phyloP scores from a whole-genome alignment of 1,140 invertebrate species.

The Trinorchestia longiramus region DNA sequence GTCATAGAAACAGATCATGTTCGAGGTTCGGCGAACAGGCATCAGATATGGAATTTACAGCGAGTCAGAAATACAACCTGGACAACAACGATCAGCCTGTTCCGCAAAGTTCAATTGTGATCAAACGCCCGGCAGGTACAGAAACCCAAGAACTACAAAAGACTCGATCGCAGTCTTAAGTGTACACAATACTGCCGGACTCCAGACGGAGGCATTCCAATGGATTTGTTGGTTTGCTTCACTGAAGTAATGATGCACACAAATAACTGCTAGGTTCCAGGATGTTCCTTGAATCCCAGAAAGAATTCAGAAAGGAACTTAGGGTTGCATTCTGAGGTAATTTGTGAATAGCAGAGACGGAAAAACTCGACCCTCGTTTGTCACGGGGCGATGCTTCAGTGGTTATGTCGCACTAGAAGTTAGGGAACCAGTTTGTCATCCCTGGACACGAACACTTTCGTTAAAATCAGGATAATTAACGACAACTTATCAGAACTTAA shows the following conservation, averaged over 20 bases:
- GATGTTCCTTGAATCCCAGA: neutral
- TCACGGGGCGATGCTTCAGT: neutral
- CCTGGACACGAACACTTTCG: neutral
- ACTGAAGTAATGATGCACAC: slow-evolving; percentile 9
- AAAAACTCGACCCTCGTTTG: neutral
- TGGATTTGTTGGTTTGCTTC: neutral
- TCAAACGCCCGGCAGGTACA: slow-evolving; percentile 20
- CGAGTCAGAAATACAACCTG: neutral
- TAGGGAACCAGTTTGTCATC: neutral
- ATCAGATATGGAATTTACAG: neutral
- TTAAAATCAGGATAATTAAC: neutral
- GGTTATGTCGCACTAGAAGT: neutral
- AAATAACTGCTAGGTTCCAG: neutral
- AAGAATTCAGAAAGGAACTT: neutral
- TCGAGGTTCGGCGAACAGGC: neutral
- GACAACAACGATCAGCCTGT: neutral
- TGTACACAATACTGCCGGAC: neutral
- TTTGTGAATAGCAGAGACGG: neutral
- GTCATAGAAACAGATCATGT: neutral
- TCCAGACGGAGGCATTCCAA: slow-evolving; percentile 10
- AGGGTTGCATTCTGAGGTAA: neutral
- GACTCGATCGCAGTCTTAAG: neutral
- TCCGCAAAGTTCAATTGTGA: slow-evolving; percentile 11
- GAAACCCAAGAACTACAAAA: neutral
- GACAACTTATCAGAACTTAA: neutral